Evolutionary conservation across 2,113 vertebrate species (phyloP), one percentile per base, ranked within the genome.

Genomic region (Triplophysa dalaica): DNA sequence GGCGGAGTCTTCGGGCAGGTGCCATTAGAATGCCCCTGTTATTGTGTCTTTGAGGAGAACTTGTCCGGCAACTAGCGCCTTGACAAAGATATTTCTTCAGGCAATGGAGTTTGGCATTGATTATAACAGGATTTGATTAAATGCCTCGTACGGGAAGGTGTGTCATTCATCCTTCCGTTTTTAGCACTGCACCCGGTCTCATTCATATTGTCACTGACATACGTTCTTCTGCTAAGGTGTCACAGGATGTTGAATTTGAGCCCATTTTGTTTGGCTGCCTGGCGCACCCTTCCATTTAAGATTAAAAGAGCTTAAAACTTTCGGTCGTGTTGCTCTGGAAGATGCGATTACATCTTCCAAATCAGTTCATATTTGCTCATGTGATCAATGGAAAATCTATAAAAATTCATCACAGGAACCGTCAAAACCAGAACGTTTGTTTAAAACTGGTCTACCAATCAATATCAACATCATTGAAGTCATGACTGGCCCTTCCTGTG

Each of bases 21-120:
- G 91, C 92, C 95, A 91, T 95, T 95, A 96, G 89, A 89, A 90
- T 86, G 88, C 82, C 78, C 91, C 94, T 95, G 92, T 97, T 96
- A 94, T 92, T 89, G 70, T 86, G 90, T 91, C 90, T 90, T 81
- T 80, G 85, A 88, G 90, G 89, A 90, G 87, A 87, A 90, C 91
- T 86, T 93, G 92, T 92, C 91, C 85, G 83, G 90, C 91, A 90
- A 89, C 88, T 73, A 91, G 85, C 91, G 93, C 92, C 92, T 92
- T 93, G 91, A 92, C 90, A 93, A 90, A 93, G 92, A 93, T 92
- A 91, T 93, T 93, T 93, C 91, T 93, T 93, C 92, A 90, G 92
- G 88, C 91, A 92, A 88, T 91, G 89, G 87, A 93, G 91, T 91
- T 91, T 91, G 88, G 90, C 87, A 84, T 93, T 93, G 92, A 93